Evolutionary conservation across 92 coral and sea anemone species (phyloP), one percentile per base, ranked within the genome.

Genomic region (Heliopora coerulea): DNA sequence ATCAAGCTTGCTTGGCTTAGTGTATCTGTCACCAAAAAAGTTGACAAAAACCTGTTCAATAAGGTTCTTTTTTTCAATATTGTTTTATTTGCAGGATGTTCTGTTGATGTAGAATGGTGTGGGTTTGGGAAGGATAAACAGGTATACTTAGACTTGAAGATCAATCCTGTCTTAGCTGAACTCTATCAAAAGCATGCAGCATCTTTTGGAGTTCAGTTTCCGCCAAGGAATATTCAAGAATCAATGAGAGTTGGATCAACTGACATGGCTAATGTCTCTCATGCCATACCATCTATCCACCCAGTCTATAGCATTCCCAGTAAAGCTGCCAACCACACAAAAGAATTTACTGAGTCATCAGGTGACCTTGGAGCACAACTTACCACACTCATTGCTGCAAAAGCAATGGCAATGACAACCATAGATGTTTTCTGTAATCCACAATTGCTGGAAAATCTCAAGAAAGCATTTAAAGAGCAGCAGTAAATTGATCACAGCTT

Each of bases 241-340:
- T 73, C 35, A 56, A 24, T 68, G 46, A 79, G 83, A 10, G 24
- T n/a, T 3, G 95, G 89, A 32, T 85, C 95, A 19, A 88, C 95
- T 59, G 95, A 88, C 35, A 88, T 88, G 95, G 95, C 89, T 4
- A 88, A 88, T 79, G 88, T 88, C 21, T 88, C 89, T 3, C 68
- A 88, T 13, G 44, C 75, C 15, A 54, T 85, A 6, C 88, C 95
- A 13, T 79, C 89, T 3, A 82, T 78, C 17, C 95, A 88, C 18
- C 79, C 86, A 8, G 1, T 82, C 21, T 88, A 85, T 73, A 41
- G 83, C 50, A 88, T 85, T 74, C 78, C 69, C 15, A 74, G 82
- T 17, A 64, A 37, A 35, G 89, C 89, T 40, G 87, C 65, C 14
- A 85, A 86, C 61, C 95, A 88, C 68, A 72, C 89, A 8, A 79